A percentile compares a stretch with the other conserved stretches of the same genome.
phyloP scores from a whole-genome alignment of 37 sponge, comb jelly and placozoan genomes.

The Beroe forskalii region DNA sequence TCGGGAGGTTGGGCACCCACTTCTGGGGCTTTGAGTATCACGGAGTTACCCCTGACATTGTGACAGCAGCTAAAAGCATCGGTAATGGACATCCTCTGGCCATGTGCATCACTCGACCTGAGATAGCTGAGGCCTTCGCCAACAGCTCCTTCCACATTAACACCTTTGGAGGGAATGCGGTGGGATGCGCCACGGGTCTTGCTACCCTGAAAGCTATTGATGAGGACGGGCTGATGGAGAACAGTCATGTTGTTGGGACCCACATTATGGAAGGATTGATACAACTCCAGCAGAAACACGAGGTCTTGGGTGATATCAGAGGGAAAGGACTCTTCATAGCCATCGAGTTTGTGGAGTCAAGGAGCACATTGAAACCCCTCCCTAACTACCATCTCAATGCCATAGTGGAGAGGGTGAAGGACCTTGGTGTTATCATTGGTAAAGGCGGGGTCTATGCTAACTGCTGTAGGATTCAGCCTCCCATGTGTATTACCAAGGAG shows the following conservation, averaged over 20 bases:
- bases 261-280: conserved; percentile 69
- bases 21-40: conserved; percentile 92
- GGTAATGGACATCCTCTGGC: conserved; percentile 93
- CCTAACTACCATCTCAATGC: neutral
- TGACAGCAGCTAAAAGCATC: conserved; percentile 67
- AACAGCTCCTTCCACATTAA: conserved; percentile 83
- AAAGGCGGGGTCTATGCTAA: conserved; percentile 91
- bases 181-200: conserved; percentile 85
- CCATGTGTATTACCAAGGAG: conserved; percentile 86
- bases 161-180: conserved; percentile 94
- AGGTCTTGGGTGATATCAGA: neutral
- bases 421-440: conserved; percentile 82
- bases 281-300: neutral
- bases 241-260: conserved; percentile 66
- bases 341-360: conserved; percentile 72
- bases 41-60: conserved; percentile 83
- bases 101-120: conserved; percentile 86
- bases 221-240: conserved; percentile 80
- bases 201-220: conserved; percentile 90
- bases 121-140: conserved; percentile 78
- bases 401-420: conserved; percentile 16
- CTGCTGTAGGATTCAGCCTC: conserved; percentile 91
- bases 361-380: conserved; percentile 66
- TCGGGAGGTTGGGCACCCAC: conserved; percentile 87
- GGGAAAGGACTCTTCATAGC: neutral